phyloP scores from a whole-genome alignment of 2,888 invertebrate species.

The Rhamphomyia laevipes region DNA sequence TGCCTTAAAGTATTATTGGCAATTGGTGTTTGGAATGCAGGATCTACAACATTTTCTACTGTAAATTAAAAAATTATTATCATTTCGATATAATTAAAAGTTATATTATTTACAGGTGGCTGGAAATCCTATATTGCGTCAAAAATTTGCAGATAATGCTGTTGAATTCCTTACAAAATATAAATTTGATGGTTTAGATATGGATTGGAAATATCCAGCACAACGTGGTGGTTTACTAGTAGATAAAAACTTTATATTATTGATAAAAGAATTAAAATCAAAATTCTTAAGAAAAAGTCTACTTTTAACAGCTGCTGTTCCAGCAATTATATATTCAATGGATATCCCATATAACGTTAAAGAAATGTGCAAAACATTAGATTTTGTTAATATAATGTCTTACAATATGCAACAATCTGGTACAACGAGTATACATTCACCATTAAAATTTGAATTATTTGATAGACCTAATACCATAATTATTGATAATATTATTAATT shows the following conservation, averaged over 20 bases:
- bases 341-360: conserved; percentile 36
- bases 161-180: conserved; percentile 34
- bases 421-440: conserved; percentile 36
- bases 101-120: conserved; percentile 30
- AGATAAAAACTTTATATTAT: conserved; percentile 36
- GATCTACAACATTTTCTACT: conserved; percentile 37
- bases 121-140: conserved; percentile 25
- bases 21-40: conserved; percentile 42
- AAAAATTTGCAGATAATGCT: conserved; percentile 37
- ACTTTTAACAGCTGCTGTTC: conserved; percentile 39
- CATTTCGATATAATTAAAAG: not conserved
- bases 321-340: conserved; percentile 29
- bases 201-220: conserved; percentile 43
- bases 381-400: conserved; percentile 41
- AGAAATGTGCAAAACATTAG: conserved; percentile 34
- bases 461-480: conserved; percentile 15
- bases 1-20: conserved; percentile 38
- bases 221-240: conserved; percentile 33
- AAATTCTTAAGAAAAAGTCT: conserved; percentile 25
- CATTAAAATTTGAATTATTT: conserved; percentile 23
- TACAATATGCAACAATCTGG: conserved; percentile 37
- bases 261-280: conserved; percentile 34
- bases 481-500: conserved; percentile 21
- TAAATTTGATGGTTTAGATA: conserved; percentile 41
- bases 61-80: not conserved